A percentile compares a stretch with the other conserved stretches of the same genome.
phyloP scores from a whole-genome alignment of 1,140 invertebrate genomes.

The Tyrophagus putrescentiae region DNA sequence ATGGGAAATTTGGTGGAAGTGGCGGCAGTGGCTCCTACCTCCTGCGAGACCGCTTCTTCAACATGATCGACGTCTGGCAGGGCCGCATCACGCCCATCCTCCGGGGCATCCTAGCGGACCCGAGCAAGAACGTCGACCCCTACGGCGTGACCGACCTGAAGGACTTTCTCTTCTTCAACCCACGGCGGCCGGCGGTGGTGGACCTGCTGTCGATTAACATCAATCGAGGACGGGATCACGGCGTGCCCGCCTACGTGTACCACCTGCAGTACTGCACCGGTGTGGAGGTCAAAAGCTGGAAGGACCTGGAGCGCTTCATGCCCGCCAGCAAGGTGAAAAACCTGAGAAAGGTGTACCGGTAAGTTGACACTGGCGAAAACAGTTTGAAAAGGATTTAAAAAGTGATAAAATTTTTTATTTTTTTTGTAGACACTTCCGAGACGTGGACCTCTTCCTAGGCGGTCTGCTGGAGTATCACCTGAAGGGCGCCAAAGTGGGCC shows the following conservation, averaged over 20 bases:
- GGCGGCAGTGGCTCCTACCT: background rate
- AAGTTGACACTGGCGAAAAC: too few species aligned
- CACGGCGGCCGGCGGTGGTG: slow-evolving; percentile 25
- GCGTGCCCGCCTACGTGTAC: slow-evolving; percentile 39
- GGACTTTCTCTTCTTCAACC: slow-evolving; percentile 46
- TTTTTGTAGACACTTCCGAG: slow-evolving; percentile 49
- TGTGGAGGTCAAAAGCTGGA: slow-evolving; percentile 34
- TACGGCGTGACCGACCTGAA: slow-evolving; percentile 44
- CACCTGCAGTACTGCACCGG: slow-evolving; percentile 59
- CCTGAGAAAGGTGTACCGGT: slow-evolving; percentile 20
- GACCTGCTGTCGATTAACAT: slow-evolving; percentile 29
- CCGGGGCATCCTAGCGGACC: slow-evolving; percentile 8
- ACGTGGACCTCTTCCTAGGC: slow-evolving; percentile 37
- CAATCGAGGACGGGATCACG: slow-evolving; percentile 41
- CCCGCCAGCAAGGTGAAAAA: slow-evolving; percentile 11
- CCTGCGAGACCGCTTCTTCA: slow-evolving; percentile 19
- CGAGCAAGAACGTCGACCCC: slow-evolving; percentile 16
- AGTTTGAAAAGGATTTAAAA: background rate
- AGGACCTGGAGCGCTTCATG: slow-evolving; percentile 33
- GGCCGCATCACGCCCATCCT: slow-evolving; percentile 4
- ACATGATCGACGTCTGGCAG: slow-evolving; percentile 19
- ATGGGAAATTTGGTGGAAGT: too few species aligned
- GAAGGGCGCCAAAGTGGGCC: slow-evolving; percentile 28
- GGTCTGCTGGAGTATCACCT: slow-evolving; percentile 33
- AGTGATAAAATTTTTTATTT: slow-evolving; percentile 45